Evolutionary conservation across 2,113 vertebrate genomes (phyloP), one percentile per base, ranked within the genome.

Genomic region (Rhodinocichla rosea): DNA sequence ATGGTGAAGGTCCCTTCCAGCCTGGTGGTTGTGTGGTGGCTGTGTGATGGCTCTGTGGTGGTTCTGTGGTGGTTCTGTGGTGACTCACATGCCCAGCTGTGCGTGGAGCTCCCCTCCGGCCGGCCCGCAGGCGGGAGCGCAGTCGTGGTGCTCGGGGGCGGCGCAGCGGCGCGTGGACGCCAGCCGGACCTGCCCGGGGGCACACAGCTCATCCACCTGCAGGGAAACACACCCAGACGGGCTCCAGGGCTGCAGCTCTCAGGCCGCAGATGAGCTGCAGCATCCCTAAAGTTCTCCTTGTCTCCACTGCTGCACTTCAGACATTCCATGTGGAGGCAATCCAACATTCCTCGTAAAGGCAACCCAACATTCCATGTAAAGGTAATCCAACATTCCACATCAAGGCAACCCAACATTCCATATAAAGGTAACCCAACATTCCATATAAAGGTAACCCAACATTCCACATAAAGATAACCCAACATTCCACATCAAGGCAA

Each of bases 31-130:
- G 2, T 20, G 53, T 55, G 53, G 8, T 23, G 55, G 13, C 6
- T 8, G 53, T 32, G n/a, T n/a, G n/a, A n/a, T 47, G 21, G 5
- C 12, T 47, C 20, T 47, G 45, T 47, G 45, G 47, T 20, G 44
- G 42, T 17, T 44, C 7, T 44, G 42, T 22, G 21, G 21, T 26
- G 47, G 23, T 2, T 24, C 9, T 8, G 57, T 12, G 13, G 57
- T 37, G 57, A 84, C 98, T 98, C 90, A 99, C 99, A 99, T 99
- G 96, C 99, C 99, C 96, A 99, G 98, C 71, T 98, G 98, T 7
- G 96, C 56, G 35, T 98, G 98, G 67, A 99, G 97, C 83, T 96
- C 97, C 73, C 99, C 99, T 22, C 98, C 98, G 2, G 45, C 88
- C 2, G 92, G 90, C 35, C 98, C 98, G 45, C 99, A 99, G 52